A percentile compares a stretch with the other conserved stretches of the same genome.
phyloP scores from a whole-genome alignment of 2,113 vertebrate genomes.

The Todiramphus saurophagus region DNA sequence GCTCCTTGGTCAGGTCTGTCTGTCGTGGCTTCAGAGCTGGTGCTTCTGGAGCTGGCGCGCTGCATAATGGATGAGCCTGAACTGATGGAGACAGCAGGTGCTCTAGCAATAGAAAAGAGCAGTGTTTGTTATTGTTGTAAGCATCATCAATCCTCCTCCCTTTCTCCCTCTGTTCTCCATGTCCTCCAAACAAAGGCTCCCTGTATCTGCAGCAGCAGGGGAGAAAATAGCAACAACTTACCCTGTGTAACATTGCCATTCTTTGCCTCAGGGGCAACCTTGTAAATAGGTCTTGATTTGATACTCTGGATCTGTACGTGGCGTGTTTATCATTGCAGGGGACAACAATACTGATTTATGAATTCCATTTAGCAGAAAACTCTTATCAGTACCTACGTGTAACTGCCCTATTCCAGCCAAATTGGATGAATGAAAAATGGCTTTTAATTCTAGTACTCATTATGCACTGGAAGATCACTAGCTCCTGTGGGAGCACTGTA shows the following conservation, averaged over 20 bases:
- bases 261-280: background rate
- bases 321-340: background rate
- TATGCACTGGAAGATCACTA: background rate
- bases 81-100: slow-evolving; percentile 69
- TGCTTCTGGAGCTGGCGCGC: background rate
- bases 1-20: background rate
- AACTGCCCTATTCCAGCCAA: background rate
- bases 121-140: slow-evolving; percentile 59
- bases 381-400: background rate
- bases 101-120: slow-evolving; percentile 47
- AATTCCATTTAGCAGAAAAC: background rate
- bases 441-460: background rate
- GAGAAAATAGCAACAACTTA: background rate
- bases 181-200: slow-evolving; percentile 46
- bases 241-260: background rate
- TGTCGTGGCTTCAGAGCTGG: background rate
- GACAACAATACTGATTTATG: background rate
- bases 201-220: slow-evolving; percentile 8
- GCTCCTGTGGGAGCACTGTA: background rate
- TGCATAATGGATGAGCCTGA: slow-evolving; percentile 67
- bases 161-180: background rate
- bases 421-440: background rate
- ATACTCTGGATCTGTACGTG: background rate
- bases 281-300: background rate
- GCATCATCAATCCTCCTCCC: background rate